Conservation (phyloP, 2,113 vertebrate species). For the Fregata magnificens region DNA sequence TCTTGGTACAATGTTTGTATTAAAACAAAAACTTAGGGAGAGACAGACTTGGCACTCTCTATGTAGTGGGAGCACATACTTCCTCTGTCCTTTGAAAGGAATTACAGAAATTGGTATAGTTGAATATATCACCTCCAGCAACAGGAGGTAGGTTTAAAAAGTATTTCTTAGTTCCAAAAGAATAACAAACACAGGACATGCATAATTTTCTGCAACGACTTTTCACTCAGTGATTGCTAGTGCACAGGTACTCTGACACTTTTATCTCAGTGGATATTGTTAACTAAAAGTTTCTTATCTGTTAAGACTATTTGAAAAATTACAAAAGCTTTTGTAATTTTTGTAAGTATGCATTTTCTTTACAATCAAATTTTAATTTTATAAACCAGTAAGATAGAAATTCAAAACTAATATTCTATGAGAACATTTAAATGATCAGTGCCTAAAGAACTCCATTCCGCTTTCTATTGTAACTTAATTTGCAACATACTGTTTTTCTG, state of each 20-base stretch:
- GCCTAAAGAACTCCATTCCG: neutral
- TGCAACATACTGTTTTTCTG: neutral
- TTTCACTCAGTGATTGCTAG: neutral
- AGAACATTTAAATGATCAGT: neutral
- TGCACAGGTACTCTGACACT: neutral
- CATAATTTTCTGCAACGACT: neutral
- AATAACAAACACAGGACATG: neutral
- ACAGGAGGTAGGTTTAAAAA: neutral
- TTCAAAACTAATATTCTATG: neutral
- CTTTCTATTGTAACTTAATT: neutral
- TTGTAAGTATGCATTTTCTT: neutral
- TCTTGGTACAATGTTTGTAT: neutral
- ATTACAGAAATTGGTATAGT: neutral
- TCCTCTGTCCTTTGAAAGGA: neutral
- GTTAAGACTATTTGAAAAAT: neutral
- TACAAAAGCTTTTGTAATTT: neutral
- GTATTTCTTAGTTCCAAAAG: neutral
- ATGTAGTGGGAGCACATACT: accelerated
- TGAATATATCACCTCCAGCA: neutral
- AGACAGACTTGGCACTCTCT: neutral
- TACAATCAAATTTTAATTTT: neutral
- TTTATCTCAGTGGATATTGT: neutral
- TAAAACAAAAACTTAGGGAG: neutral
- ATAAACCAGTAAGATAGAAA: neutral
- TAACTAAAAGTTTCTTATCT: neutral